Conservation (phyloP, 1,140 invertebrate genomes). For the Drosophila arizonae region DNA sequence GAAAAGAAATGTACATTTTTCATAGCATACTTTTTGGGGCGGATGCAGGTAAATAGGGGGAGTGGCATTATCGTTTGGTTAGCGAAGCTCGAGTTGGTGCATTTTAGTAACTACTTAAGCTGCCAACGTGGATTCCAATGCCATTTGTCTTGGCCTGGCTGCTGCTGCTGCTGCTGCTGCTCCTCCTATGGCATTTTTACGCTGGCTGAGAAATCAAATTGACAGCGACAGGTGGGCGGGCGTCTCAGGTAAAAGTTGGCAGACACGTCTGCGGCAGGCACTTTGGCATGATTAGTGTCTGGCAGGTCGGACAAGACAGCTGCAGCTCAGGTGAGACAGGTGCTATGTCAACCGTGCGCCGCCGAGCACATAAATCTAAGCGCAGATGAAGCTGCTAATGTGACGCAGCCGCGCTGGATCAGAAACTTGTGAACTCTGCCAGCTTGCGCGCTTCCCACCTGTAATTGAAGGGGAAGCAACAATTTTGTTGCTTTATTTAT, state of each 20-base stretch:
- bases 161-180: neutral
- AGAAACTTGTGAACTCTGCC: conserved; percentile 13
- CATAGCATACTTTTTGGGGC: conserved; percentile 25
- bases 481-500: conserved; percentile 29
- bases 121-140: conserved; percentile 55
- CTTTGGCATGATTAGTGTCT: conserved; percentile 33
- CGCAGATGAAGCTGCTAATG: conserved; percentile 8
- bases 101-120: conserved; percentile 64
- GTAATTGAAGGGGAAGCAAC: neutral
- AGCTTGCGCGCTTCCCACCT: neutral
- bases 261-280: conserved; percentile 49
- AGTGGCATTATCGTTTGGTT: neutral
- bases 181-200: conserved; percentile 14
- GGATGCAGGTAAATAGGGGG: neutral
- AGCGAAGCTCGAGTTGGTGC: neutral
- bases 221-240: conserved; percentile 66
- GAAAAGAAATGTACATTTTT: conserved; percentile 1
- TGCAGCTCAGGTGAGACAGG: conserved; percentile 38
- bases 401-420: neutral
- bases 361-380: conserved; percentile 53
- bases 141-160: conserved; percentile 46
- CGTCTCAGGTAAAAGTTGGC: neutral
- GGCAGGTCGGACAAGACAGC: conserved; percentile 14
- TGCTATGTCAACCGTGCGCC: conserved; percentile 33
- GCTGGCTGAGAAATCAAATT: conserved; percentile 61